Evolutionary conservation across 1,140 invertebrate genomes (phyloP).

Genomic region (Cherax destructor): DNA sequence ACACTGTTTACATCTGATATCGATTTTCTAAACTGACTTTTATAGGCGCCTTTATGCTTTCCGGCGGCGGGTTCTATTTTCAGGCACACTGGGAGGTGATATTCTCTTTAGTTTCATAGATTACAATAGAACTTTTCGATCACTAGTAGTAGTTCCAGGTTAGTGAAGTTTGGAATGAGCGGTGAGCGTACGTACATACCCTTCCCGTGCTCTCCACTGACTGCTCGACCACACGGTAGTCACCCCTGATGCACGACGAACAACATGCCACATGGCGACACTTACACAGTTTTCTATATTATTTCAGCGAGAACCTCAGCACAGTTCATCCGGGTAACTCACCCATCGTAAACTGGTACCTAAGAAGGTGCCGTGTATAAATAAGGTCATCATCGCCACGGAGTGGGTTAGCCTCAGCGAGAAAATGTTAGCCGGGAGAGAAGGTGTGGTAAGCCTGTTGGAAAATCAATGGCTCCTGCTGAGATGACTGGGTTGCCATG

Average conservation of each 20-base stretch:
- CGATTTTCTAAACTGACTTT: conserved; percentile 37
- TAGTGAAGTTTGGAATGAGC: not conserved
- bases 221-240: conserved; percentile 59
- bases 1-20: conserved; percentile 49
- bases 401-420: not conserved
- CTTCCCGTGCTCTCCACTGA: conserved; percentile 47
- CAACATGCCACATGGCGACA: conserved; percentile 41
- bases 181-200: not conserved
- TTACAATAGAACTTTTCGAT: not conserved
- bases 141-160: conserved; percentile 25
- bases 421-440: conserved; percentile 49
- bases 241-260: conserved; percentile 65
- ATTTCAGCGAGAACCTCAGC: not conserved
- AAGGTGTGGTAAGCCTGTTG: conserved; percentile 66
- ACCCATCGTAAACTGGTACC: not conserved
- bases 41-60: not conserved
- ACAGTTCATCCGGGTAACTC: not conserved
- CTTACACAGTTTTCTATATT: conserved; percentile 20
- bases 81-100: not conserved
- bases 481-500: conserved; percentile 66
- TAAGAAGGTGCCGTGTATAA: not conserved
- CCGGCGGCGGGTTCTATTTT: not conserved
- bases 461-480: conserved; percentile 69
- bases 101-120: not conserved
- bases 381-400: no score